Evolutionary conservation across 2,888 invertebrate species (phyloP).

Genomic region (Euzetes globulus): DNA sequence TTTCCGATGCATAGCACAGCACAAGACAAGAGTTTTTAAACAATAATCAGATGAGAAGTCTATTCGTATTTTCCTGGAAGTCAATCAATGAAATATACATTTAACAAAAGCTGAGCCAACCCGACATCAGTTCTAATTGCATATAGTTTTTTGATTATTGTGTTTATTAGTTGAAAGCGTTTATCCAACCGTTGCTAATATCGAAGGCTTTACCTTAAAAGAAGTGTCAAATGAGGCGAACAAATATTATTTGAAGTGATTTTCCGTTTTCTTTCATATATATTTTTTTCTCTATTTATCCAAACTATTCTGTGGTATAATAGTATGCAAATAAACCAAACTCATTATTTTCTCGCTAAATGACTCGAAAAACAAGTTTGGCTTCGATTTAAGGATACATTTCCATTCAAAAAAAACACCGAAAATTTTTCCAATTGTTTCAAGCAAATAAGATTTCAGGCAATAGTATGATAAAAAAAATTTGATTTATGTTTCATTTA

Average conservation of each 20-base stretch:
- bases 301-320: too few species aligned
- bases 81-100: neutral
- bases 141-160: neutral
- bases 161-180: slow-evolving; percentile 8
- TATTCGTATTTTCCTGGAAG: slow-evolving; percentile 11
- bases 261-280: neutral
- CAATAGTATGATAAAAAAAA: too few species aligned
- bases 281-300: too few species aligned
- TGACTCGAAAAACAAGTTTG: too few species aligned
- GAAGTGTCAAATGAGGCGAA: slow-evolving; percentile 13
- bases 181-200: slow-evolving; percentile 11
- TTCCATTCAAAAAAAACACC: too few species aligned
- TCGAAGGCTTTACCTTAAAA: neutral
- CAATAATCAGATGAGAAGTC: slow-evolving; percentile 13
- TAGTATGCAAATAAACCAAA: too few species aligned
- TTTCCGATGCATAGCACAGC: slow-evolving; percentile 13
- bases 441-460: too few species aligned
- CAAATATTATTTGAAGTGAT: neutral
- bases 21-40: too few species aligned
- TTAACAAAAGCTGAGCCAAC: neutral
- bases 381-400: too few species aligned
- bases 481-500: too few species aligned
- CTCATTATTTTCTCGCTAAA: too few species aligned
- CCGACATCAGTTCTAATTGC: neutral
- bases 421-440: too few species aligned